Evolutionary conservation across 2,113 vertebrate species (phyloP).

Genomic region (Gulo gulo): DNA sequence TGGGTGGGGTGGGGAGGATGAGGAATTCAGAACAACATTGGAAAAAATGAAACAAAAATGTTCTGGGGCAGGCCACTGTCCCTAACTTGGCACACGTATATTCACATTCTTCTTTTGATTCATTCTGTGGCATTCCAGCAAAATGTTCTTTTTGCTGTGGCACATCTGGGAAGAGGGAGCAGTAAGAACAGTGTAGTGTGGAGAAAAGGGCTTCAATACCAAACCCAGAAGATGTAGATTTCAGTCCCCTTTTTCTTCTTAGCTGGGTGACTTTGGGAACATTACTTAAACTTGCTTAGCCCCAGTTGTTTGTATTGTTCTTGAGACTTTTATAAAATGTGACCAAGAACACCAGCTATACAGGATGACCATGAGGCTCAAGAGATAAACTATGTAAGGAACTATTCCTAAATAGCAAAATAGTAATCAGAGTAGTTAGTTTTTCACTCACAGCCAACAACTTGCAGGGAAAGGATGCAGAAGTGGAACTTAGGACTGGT

Average conservation of each 20-base stretch:
- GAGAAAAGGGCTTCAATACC: background rate
- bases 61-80: conserved; percentile 23
- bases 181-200: background rate
- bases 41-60: conserved; percentile 46
- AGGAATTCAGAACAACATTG: conserved; percentile 12
- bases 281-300: background rate
- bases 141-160: background rate
- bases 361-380: background rate
- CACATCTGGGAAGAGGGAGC: background rate
- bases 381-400: background rate
- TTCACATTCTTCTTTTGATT: conserved; percentile 11
- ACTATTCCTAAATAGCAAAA: background rate
- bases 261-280: background rate
- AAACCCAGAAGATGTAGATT: background rate
- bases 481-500: background rate
- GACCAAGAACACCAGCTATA: background rate
- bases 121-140: background rate
- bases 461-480: background rate
- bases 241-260: background rate
- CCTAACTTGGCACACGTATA: background rate
- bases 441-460: background rate
- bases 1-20: conserved; percentile 35
- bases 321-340: background rate
- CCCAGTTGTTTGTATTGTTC: background rate
- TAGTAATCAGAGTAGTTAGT: background rate